phyloP scores from a whole-genome alignment of 2,888 invertebrate genomes.

The Tetrapedia diversipes region DNA sequence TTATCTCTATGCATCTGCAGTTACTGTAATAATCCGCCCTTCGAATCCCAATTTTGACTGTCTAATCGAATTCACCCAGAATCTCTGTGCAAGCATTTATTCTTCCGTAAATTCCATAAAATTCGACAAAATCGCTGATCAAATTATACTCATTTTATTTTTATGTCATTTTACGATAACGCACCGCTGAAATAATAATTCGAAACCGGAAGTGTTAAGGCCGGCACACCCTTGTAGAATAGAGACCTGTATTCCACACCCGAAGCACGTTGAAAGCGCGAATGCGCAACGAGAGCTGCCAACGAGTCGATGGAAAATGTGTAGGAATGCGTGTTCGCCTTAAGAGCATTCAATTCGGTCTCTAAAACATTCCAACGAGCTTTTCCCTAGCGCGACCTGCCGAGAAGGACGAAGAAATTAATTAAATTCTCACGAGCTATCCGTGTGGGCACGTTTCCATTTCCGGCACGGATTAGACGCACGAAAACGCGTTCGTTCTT shows the following conservation, averaged over 20 bases:
- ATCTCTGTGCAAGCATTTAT: too few species aligned
- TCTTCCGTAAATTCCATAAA: too few species aligned
- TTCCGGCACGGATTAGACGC: background rate
- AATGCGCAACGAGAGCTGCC: background rate
- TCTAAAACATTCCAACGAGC: background rate
- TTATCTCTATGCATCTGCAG: conserved; percentile 11
- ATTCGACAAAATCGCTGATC: too few species aligned
- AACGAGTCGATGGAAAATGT: background rate
- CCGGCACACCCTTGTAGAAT: too few species aligned
- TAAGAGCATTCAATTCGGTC: background rate
- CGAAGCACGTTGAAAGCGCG: background rate
- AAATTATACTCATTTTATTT: too few species aligned
- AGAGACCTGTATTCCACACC: too few species aligned
- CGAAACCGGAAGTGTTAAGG: too few species aligned
- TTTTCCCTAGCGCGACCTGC: background rate
- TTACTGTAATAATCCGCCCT: background rate
- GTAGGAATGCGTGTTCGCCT: background rate
- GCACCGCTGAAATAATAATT: too few species aligned
- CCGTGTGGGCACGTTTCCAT: background rate
- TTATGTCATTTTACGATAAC: too few species aligned
- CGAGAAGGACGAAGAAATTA: background rate
- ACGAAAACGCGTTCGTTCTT: background rate
- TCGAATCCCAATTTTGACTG: background rate
- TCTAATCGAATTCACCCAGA: background rate
- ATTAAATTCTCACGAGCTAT: conserved; percentile 13